Evolutionary conservation across 2,888 invertebrate species (phyloP), one percentile per base, ranked within the genome.

Genomic region (Dysmachus trigonus): DNA sequence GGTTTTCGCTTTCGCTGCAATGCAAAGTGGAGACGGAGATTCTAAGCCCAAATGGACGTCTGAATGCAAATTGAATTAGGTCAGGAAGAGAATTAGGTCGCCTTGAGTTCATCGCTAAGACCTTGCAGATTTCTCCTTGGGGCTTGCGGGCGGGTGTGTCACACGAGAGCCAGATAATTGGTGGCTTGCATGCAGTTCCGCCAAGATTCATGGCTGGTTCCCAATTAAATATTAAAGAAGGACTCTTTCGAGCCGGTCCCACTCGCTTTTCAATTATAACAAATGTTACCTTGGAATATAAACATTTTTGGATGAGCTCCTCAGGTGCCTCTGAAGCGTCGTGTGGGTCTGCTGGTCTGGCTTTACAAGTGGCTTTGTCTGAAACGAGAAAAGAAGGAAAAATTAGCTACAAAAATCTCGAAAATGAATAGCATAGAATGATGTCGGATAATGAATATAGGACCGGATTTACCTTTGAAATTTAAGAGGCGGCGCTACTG

Each of bases 241-340:
- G 62, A 62, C 62, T 62, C 27, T 22, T 22, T 18, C 10, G 2
- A 8, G 62, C 7, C 6, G n/a, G 10, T 62, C 27, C 62, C 22
- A 62, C 22, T 62, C 62, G 22, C 62, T 62, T 62, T 22, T 27
- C 22, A 62, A 47, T 47, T 62, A 27, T 62, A 62, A 62, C 18
- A 73, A 33, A 33, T 27, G 35, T 90, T 90, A 94, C 94, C 94
- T 93, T 88, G 95, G 95, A 92, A 95, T 95, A 90, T 95, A 94
- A 88, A 95, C 94, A 91, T 94, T 95, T 90, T 94, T 93, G 89
- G 76, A 47, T 47, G 95, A 94, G 74, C 88, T 87, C 85, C 91
- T 89, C 88, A 96, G 95, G 89, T 96, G 95, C 90, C 96, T 94
- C 91, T 97, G 97, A 86, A 97, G 93, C 81, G 96, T 96, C 87